These are phyloP conservation scores for Picathartes gymnocephalus DNA, from an alignment of 2,113 vertebrate species.

Conservation along the genomic window DNA sequence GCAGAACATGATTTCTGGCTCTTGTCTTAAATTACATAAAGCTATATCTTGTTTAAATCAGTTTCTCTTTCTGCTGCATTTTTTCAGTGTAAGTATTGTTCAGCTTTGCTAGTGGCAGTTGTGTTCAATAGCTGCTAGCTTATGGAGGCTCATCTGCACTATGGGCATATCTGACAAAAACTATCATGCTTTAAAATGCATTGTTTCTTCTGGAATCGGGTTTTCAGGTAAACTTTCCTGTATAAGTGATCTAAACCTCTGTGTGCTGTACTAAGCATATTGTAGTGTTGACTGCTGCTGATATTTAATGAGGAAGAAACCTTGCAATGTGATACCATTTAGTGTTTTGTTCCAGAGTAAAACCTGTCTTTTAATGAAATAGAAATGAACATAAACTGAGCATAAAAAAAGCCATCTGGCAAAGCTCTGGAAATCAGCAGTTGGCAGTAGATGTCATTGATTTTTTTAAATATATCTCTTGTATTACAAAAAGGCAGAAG, in stretches of 20 bases:
- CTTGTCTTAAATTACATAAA: not conserved
- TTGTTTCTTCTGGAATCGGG: not conserved
- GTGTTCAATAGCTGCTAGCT: not conserved
- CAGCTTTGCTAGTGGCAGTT: not conserved
- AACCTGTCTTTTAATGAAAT: not conserved
- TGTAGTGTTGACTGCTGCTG: not conserved
- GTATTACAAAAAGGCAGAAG: not conserved
- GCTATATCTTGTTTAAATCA: not conserved
- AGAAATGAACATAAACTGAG: not conserved
- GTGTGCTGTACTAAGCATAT: not conserved
- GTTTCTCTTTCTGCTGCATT: not conserved
- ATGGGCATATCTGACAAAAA: not conserved
- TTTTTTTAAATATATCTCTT: not conserved
- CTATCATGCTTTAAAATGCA: not conserved
- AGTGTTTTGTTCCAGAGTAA: not conserved
- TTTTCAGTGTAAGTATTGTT: not conserved
- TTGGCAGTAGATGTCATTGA: not conserved
- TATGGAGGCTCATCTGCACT: not conserved
- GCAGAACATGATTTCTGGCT: not conserved
- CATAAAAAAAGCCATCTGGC: not conserved
- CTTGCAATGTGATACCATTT: not conserved
- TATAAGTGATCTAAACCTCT: not conserved
- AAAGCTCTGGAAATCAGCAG: not conserved
- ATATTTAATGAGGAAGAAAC: not conserved
- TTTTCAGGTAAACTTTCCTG: not conserved